Conservation (phyloP, 1,140 invertebrate species). For the Triops longicaudatus region DNA sequence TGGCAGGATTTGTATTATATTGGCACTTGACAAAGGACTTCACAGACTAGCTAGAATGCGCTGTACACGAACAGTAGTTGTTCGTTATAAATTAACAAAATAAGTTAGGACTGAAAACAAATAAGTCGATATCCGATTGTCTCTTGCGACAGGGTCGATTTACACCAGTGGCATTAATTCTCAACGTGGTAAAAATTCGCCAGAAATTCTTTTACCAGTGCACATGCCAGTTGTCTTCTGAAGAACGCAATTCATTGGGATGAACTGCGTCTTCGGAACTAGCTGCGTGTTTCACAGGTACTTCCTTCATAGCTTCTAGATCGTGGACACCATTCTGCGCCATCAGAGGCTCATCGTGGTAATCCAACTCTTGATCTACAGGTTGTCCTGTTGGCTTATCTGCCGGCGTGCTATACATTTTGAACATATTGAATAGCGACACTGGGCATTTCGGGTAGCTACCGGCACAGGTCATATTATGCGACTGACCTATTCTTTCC, state of each 20-base stretch:
- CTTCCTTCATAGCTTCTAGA: not conserved
- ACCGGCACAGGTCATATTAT: slow-evolving; percentile 22
- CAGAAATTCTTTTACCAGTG: not conserved
- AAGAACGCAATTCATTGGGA: not conserved
- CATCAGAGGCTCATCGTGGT: not conserved
- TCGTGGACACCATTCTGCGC: not conserved
- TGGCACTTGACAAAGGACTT: not conserved
- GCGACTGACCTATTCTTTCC: slow-evolving; percentile 25
- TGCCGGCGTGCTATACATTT: slow-evolving; percentile 24
- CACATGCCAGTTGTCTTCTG: not conserved
- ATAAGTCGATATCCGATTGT: not conserved
- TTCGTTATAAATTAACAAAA: not conserved
- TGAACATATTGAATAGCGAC: slow-evolving; percentile 27
- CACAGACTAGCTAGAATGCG: not conserved
- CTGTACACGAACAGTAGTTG: not conserved
- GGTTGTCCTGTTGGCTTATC: slow-evolving; percentile 21
- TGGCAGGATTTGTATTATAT: not conserved
- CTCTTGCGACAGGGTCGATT: not conserved
- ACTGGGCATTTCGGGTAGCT: slow-evolving; percentile 23
- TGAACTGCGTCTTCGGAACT: not conserved
- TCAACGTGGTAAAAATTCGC: not conserved
- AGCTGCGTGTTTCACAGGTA: not conserved
- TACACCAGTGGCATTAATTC: not conserved
- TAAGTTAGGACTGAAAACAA: not conserved
- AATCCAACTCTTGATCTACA: not conserved